These are phyloP conservation scores for Chaetodon trifasciatus DNA, from an alignment of 2,797 vertebrate species.

Conservation along the genomic window DNA sequence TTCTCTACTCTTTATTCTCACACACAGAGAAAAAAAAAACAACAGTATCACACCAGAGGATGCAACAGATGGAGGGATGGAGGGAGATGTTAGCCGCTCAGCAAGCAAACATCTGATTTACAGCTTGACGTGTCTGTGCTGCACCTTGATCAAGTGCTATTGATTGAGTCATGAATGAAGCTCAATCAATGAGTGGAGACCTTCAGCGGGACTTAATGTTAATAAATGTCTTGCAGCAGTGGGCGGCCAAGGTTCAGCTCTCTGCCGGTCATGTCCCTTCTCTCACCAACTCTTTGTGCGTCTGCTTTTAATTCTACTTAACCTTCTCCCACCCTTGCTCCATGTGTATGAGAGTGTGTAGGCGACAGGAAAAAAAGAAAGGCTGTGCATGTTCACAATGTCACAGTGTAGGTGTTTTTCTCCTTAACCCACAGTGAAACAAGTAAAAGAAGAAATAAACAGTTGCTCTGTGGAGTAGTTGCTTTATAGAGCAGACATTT, in stretches of 20 bases:
- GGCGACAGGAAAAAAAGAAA: conserved; percentile 32
- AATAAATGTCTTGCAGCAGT: conserved; percentile 62
- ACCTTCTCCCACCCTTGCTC: conserved; percentile 37
- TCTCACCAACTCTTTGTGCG: conserved; percentile 27
- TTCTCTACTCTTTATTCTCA: conserved; percentile 30
- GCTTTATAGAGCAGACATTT: not conserved
- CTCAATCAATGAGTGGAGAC: conserved; percentile 64
- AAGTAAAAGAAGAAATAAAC: conserved; percentile 9
- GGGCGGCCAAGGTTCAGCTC: conserved; percentile 44
- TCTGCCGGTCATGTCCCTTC: conserved; percentile 10
- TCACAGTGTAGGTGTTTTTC: conserved; percentile 47
- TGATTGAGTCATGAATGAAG: conserved; percentile 69
- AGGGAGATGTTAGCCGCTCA: conserved; percentile 16
- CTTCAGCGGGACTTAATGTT: conserved; percentile 56
- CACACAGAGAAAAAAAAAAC: conserved; percentile 9
- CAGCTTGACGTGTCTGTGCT: conserved; percentile 35
- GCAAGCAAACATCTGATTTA: conserved; percentile 54
- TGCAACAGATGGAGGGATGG: conserved; percentile 7
- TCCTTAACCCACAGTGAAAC: conserved; percentile 20
- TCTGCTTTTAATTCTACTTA: conserved; percentile 52
- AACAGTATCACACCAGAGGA: conserved; percentile 9
- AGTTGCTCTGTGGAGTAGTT: not conserved
- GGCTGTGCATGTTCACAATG: conserved; percentile 43
- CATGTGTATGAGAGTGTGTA: conserved; percentile 21
- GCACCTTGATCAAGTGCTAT: conserved; percentile 65